Base-by-base conservation (phyloP, 37 sponge, comb jelly and placozoan genomes). In the Bolinopsis microptera region DNA sequence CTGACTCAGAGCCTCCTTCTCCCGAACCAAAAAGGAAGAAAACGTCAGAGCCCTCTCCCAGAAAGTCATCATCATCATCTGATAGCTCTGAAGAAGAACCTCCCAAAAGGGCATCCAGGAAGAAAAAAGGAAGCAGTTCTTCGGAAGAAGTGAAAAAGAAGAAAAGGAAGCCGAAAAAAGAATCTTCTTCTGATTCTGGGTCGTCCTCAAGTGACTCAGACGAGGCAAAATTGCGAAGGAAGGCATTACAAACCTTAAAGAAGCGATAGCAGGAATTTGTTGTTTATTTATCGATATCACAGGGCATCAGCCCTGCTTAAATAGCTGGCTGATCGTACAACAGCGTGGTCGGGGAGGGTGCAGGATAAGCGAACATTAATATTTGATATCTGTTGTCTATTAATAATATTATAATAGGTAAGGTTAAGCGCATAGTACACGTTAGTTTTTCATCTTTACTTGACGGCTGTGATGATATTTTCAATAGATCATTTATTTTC, bases 11-110 rank as follows among this genome's bases (percentile, higher is more conserved):
- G 80, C 80, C 80, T 1, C 36, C 80, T 16, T 32, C 80, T 13
- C 80, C 80, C 1, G 36, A 77, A 18, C 80, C 80, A 1, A 77
- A 77, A 77, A 1, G 80, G 33, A 77, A 77, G 80, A 77, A 77
- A 34, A 77, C 28, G 35, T 28, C 36, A 3, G 61, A 48, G 61
- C 80, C 80, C 28, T 16, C 36, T 77, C 80, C 80, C 74, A 72
- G 18, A 35, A 9, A 32, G 33, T 77, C 80, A 1, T 70, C 74
- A 25, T 77, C 80, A 3, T 77, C 80, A 2, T 33, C 33, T 18
- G 80, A 77, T 16, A 32, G 32, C 27, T 27, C 27, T 1, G 80
- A 77, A 1, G 80, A 77, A 9, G 80, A 77, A 32, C 21, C 27
- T 27, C 5, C 80, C 5, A 32, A 33, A 32, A 77, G 33, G 80